A percentile compares a stretch with the other conserved stretches of the same genome.
These are phyloP conservation scores for Calcarius ornatus DNA, from an alignment of 2,113 vertebrate species.

Conservation along the genomic window DNA sequence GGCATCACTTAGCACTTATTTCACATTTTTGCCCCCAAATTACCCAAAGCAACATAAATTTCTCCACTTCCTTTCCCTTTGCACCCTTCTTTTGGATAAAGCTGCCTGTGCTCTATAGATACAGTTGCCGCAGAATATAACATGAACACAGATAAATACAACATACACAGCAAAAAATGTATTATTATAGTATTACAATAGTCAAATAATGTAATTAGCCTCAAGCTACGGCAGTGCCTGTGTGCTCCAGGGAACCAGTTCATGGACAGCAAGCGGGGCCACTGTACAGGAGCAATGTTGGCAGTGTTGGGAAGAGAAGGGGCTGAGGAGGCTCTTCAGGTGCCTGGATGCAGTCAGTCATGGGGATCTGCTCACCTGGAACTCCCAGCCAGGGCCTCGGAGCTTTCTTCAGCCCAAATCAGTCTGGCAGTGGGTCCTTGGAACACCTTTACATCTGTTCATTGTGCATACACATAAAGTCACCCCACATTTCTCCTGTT, in stretches of 20 bases:
- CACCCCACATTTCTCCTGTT: conserved; percentile 45
- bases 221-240: conserved; percentile 25
- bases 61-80: conserved; percentile 38
- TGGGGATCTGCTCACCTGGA: background rate
- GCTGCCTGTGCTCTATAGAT: conserved; percentile 52
- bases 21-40: conserved; percentile 35
- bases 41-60: conserved; percentile 28
- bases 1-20: conserved; percentile 43
- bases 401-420: background rate
- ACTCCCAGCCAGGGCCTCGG: background rate
- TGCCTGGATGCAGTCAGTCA: background rate
- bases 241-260: conserved; percentile 35
- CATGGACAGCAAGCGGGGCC: background rate
- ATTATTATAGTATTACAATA: conserved; percentile 52
- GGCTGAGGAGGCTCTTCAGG: background rate
- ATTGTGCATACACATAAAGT: background rate
- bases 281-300: background rate
- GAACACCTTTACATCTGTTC: conserved; percentile 16
- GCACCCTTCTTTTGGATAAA: conserved; percentile 48
- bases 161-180: conserved; percentile 58
- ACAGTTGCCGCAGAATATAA: conserved; percentile 45
- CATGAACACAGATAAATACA: conserved; percentile 59
- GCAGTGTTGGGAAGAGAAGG: conserved; percentile 30
- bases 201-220: conserved; percentile 44
- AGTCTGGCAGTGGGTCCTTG: background rate